These are phyloP conservation scores for Pteropus rufus DNA, from an alignment of 2,797 vertebrate species.

Conservation along the genomic window DNA sequence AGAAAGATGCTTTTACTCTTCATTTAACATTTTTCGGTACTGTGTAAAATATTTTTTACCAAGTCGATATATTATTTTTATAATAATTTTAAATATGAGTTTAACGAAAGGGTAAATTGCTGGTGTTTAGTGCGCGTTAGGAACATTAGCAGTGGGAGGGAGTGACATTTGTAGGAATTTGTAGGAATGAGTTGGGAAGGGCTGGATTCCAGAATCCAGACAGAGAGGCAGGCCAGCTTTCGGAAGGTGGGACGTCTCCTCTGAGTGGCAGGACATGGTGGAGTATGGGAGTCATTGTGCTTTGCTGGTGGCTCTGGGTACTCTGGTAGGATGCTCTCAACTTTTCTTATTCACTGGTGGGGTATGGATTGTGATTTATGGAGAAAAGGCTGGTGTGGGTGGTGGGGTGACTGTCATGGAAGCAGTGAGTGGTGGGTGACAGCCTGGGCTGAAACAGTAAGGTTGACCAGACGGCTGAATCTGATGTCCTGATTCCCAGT, in stretches of 20 bases:
- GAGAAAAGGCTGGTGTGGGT: neutral
- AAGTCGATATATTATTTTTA: neutral
- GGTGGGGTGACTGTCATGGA: too few species aligned
- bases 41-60: neutral
- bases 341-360: neutral
- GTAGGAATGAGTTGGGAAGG: neutral
- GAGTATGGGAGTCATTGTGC: too few species aligned
- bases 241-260: neutral
- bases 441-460: too few species aligned
- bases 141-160: neutral
- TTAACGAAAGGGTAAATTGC: neutral
- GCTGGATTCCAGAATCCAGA: neutral
- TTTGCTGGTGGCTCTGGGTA: neutral
- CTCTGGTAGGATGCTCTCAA: neutral
- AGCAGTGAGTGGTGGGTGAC: neutral
- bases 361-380: neutral
- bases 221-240: neutral
- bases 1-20: neutral
- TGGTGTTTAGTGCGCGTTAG: neutral
- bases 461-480: neutral
- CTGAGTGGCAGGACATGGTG: neutral
- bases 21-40: neutral
- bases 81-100: neutral
- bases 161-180: neutral
- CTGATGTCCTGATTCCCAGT: rapidly evolving